Base-by-base conservation (phyloP, 1,140 invertebrate species). In the Berghia stephanieae region DNA sequence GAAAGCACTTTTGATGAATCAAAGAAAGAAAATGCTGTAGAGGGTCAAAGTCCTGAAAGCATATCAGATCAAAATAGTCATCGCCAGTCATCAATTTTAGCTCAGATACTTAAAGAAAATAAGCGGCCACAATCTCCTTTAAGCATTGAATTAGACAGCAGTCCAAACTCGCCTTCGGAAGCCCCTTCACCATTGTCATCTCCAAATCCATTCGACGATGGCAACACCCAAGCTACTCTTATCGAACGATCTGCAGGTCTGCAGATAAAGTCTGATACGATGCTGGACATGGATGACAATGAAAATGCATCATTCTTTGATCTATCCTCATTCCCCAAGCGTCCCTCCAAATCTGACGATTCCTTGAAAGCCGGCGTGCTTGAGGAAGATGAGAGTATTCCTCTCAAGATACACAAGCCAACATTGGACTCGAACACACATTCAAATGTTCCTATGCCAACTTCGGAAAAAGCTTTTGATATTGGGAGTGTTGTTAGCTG, bases 191-290 rank as follows among this genome's bases (percentile, higher is more conserved):
- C 69, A 18, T 38, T 80, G 18, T 82, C 81, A 4, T 78, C 80
- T 16, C 67, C 75, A 18, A 75, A 49, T 34, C 63, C 73, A 21
- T 77, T 80, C 43, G 79, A 79, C 27, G 84, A 86, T 72, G 69
- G 75, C 6, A 84, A 82, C 46, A 85, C 84, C 13, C 84, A 86
- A 42, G 57, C 80, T 18, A 82, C 84, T n/a, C 42, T 86, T 46
- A 83, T 86, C 10, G 78, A 80, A 27, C 75, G 83, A 40, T 82
- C 85, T 21, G 83, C 80, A 36, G 73, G 81, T 24, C 77, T 86
- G 43, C 71, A 79, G 24, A 55, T 86, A 18, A 71, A 73, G 13
- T 79, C 76, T 16, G 83, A 85, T 55, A 79, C 80, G 21, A 66
- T 80, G 52, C 77, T 77, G 4, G 40, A 71, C 27, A 40, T 75